phyloP scores from a whole-genome alignment of 2,888 invertebrate genomes.

The Drosophila subsilvestris region DNA sequence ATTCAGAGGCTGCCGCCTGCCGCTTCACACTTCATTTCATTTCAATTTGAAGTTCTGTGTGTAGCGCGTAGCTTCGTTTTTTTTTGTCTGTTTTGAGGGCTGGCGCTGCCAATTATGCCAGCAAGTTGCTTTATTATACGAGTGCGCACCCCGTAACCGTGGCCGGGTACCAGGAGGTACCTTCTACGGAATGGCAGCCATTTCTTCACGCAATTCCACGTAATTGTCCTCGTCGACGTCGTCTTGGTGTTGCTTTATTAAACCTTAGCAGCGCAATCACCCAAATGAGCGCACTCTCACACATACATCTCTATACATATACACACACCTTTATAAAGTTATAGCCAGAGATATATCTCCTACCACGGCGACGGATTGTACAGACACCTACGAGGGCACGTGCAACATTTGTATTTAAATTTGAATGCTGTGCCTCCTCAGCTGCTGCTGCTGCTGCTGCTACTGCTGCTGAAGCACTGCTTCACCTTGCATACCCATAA shows the following conservation, averaged over 20 bases:
- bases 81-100: constrained; percentile 43
- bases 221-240: constrained; percentile 44
- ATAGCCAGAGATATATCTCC: constrained; percentile 8
- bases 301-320: background rate
- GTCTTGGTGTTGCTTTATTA: constrained; percentile 74
- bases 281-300: constrained; percentile 66
- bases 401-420: constrained; percentile 80
- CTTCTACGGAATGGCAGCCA: constrained; percentile 53
- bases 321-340: background rate
- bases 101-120: constrained; percentile 67
- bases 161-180: constrained; percentile 1
- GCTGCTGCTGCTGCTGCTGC: background rate
- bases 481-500: constrained; percentile 46
- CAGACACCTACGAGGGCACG: constrained; percentile 64
- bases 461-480: background rate
- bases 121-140: constrained; percentile 75
- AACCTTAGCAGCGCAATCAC: constrained; percentile 73
- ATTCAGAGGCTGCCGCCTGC: constrained; percentile 31
- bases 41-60: constrained; percentile 54
- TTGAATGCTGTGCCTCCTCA: constrained; percentile 62
- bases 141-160: constrained; percentile 10
- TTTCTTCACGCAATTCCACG: constrained; percentile 50
- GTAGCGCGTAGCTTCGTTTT: constrained; percentile 10
- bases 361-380: background rate
- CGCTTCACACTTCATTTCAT: constrained; percentile 68